Evolutionary conservation across 2,113 vertebrate species (phyloP).

Genomic region (Oncorhynchus clarkii): DNA sequence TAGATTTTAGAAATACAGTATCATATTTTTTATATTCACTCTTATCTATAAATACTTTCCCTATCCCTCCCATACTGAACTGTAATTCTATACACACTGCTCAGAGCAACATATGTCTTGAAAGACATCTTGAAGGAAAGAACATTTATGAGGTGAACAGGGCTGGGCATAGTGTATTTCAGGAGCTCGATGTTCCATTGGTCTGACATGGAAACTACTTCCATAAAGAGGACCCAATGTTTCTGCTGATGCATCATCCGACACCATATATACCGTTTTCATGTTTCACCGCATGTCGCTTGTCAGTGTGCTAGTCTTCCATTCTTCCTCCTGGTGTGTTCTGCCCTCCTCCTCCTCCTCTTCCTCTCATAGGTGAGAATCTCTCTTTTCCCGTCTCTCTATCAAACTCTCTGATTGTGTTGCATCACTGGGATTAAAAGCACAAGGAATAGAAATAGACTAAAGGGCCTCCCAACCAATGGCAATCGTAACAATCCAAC

Average conservation of each 20-base stretch:
- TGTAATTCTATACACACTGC: neutral
- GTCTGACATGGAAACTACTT: conserved; percentile 79
- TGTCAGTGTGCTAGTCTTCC: conserved; percentile 44
- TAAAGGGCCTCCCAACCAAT: too few species aligned
- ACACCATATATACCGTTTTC: conserved; percentile 87
- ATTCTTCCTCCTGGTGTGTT: conserved; percentile 45
- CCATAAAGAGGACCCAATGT: conserved; percentile 83
- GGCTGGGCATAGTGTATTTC: conserved; percentile 74
- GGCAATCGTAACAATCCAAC: too few species aligned
- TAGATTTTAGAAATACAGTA: too few species aligned
- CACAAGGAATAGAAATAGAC: neutral
- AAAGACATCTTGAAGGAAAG: conserved; percentile 38
- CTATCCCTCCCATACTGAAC: neutral
- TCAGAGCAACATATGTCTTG: neutral
- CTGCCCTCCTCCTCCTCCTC: conserved; percentile 52
- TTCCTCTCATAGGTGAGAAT: conserved; percentile 76
- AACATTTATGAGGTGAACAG: conserved; percentile 60
- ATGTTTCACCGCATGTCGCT: conserved; percentile 71
- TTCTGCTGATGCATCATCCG: conserved; percentile 78
- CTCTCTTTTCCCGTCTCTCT: conserved; percentile 24
- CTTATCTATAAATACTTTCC: too few species aligned
- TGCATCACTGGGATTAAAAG: neutral
- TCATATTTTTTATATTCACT: too few species aligned
- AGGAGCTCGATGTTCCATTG: conserved; percentile 80
- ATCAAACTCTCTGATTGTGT: neutral